Base-by-base conservation (phyloP, 2,888 invertebrate genomes). In the Hirtodrosophila histrioides region DNA sequence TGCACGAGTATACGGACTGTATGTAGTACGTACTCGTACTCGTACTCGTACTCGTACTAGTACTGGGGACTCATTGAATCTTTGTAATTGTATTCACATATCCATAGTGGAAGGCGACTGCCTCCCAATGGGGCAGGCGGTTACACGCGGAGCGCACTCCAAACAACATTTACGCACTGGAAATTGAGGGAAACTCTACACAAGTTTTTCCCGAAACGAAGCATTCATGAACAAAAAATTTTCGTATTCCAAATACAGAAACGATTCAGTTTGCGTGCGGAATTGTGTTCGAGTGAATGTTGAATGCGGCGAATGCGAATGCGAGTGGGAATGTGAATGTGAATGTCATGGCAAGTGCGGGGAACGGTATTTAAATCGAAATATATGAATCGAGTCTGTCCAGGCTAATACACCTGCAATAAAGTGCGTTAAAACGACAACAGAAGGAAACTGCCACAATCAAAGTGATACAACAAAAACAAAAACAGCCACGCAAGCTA, bases 231-330 rank as follows among this genome's bases (percentile, higher is more conserved):
- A 66, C 67, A 66, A 55, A 50, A 44, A 40, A 39, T 58, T 65
- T 82, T 78, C 83, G 70, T 71, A 74, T 86, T 81, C 82, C 82
- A 88, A 79, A 88, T 85, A 88, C 88, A 88, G 88, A 85, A 87
- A 88, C 86, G 80, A 73, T 80, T 82, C 71, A 88, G 86, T 86
- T 85, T 73, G 86, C 72, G 79, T 81, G 86, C 75, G 88, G 88
- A 88, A 81, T 77, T 71, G 86, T 78, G 88, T 63, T 80, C 77
- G 77, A 79, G 68, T 74, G 75, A 70, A 67, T 70, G 71, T 61
- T 70, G 61, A 62, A 39, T 57, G n/a, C n/a, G n/a, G 62, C 49
- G 82, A 69, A 50, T 71, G 68, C 50, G 56, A 78, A 66, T 36
- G 69, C 45, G 64, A 61, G 45, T 53, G 54, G 37, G 36, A 27